Evolutionary conservation across 2,797 vertebrate genomes (phyloP).

Genomic region (Pipistrellus kuhlii): DNA sequence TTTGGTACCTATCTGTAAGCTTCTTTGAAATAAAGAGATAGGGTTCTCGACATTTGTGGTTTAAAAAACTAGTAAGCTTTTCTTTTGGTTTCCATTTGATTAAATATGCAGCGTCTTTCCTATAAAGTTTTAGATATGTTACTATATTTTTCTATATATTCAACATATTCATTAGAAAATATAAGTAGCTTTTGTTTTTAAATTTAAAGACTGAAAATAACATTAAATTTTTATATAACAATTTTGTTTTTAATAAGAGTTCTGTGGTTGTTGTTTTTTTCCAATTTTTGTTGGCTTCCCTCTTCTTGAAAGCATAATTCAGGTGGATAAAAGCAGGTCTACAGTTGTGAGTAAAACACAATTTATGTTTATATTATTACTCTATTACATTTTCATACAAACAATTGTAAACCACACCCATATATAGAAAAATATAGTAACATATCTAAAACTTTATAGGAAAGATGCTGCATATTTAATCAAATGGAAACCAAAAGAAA

Average conservation of each 20-base stretch:
- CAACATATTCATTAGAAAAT: slow-evolving; percentile 25
- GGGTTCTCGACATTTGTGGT: neutral
- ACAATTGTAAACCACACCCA: neutral
- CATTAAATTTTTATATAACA: neutral
- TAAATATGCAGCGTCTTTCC: slow-evolving; percentile 12
- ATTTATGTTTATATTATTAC: neutral
- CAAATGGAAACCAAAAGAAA: slow-evolving; percentile 15
- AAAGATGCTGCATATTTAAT: slow-evolving; percentile 29
- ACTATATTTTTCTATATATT: slow-evolving; percentile 30
- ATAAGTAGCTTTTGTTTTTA: slow-evolving; percentile 45
- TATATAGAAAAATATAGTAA: slow-evolving; percentile 34
- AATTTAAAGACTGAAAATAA: slow-evolving; percentile 51
- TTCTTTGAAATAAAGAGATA: neutral
- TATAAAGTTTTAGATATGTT: slow-evolving; percentile 22
- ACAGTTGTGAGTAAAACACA: neutral
- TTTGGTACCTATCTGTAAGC: neutral
- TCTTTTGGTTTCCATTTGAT: slow-evolving; percentile 14
- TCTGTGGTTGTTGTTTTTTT: neutral
- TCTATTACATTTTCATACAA: neutral
- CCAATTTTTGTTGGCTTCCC: neutral
- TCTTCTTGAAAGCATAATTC: neutral
- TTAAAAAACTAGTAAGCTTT: slow-evolving; percentile 25
- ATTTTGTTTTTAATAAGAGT: slow-evolving; percentile 28
- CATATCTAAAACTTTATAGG: neutral
- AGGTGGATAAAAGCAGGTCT: neutral